A percentile compares a stretch with the other conserved stretches of the same genome.
phyloP scores from a whole-genome alignment of 2,113 vertebrate species.

The Prionailurus bengalensis region DNA sequence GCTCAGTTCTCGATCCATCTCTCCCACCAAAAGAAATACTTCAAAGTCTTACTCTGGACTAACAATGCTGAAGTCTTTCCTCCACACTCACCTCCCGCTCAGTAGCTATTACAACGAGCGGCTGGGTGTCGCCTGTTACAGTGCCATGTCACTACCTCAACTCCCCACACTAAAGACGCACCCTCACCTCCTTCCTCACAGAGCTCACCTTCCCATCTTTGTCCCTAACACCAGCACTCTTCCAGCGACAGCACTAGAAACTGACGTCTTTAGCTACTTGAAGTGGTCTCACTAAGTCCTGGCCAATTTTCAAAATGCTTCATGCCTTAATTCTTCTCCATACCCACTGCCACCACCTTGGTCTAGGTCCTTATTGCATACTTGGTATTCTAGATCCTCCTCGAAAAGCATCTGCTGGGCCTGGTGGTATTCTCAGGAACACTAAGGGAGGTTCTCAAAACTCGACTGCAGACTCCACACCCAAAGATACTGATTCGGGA shows the following conservation, averaged over 20 bases:
- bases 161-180: accelerated
- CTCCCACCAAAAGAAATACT: neutral
- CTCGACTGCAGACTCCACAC: neutral
- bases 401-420: neutral
- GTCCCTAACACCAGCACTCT: neutral
- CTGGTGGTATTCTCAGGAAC: neutral
- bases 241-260: neutral
- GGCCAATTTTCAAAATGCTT: neutral
- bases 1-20: neutral
- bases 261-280: neutral
- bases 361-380: neutral
- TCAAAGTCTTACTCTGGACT: neutral
- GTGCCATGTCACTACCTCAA: neutral
- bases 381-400: neutral
- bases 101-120: neutral
- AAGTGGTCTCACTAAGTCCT: neutral
- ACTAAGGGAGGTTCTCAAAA: neutral
- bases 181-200: neutral
- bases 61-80: neutral
- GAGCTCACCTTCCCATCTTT: neutral
- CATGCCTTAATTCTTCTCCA: neutral
- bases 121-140: neutral
- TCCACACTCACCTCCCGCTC: neutral
- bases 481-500: neutral
- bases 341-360: neutral